A percentile compares a stretch with the other conserved stretches of the same genome.
Conservation (phyloP, 2,888 invertebrate species). For the Rotaria macrura region DNA sequence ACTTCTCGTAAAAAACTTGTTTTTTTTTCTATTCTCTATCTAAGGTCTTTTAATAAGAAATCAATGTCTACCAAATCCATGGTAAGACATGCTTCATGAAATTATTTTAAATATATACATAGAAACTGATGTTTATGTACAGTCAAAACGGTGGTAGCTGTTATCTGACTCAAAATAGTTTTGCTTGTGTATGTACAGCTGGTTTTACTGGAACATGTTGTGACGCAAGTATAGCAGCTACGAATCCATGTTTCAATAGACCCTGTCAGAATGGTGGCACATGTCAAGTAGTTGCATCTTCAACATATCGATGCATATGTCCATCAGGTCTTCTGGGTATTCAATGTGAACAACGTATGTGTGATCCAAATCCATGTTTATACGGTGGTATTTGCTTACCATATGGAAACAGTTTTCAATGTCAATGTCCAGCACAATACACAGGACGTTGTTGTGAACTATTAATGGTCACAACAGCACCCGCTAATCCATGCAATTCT, state of each 20-base stretch:
- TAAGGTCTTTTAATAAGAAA: neutral
- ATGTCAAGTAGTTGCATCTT: constrained; percentile 35
- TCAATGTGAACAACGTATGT: constrained; percentile 34
- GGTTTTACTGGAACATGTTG: constrained; percentile 25
- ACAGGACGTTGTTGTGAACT: constrained; percentile 23
- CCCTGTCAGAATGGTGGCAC: constrained; percentile 36
- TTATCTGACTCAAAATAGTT: neutral
- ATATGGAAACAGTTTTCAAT: constrained; percentile 20
- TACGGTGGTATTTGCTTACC: constrained; percentile 21
- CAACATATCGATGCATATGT: constrained; percentile 34
- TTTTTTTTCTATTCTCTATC: neutral
- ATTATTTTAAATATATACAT: constrained; percentile 33
- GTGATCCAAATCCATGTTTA: constrained; percentile 27
- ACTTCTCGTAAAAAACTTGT: too few species aligned
- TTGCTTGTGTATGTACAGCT: constrained; percentile 24
- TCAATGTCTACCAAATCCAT: neutral
- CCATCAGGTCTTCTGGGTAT: constrained; percentile 34
- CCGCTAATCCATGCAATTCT: constrained; percentile 23
- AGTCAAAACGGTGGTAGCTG: constrained; percentile 35
- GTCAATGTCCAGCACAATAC: constrained; percentile 26
- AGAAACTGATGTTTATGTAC: neutral
- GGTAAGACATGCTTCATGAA: constrained; percentile 34
- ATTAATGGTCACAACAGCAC: neutral
- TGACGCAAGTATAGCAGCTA: neutral
- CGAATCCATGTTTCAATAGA: constrained; percentile 35